These are phyloP conservation scores for Leptopilina boulardi DNA, from an alignment of 1,140 invertebrate genomes.

Conservation along the genomic window DNA sequence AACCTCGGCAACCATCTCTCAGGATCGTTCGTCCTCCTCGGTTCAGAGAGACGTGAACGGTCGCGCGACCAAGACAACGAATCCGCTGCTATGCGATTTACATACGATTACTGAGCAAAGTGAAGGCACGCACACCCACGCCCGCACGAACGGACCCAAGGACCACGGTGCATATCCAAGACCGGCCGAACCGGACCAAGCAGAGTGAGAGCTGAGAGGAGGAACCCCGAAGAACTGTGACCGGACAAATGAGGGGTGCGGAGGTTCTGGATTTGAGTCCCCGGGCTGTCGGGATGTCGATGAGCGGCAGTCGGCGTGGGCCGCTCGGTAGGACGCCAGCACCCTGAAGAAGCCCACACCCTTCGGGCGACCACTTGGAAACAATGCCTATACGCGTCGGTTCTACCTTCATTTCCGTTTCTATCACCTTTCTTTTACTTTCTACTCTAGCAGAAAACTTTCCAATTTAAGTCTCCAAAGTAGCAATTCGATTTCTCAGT, in stretches of 20 bases:
- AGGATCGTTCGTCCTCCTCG: slow-evolving; percentile 54
- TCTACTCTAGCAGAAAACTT: background rate
- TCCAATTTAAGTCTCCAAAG: background rate
- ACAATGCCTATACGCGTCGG: slow-evolving; percentile 60
- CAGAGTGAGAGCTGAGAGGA: background rate
- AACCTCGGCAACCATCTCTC: slow-evolving; percentile 65
- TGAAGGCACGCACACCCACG: slow-evolving; percentile 73
- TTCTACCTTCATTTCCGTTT: background rate
- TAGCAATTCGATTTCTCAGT: too few relatives aligned
- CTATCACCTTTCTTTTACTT: slow-evolving; percentile 19
- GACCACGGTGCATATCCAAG: slow-evolving; percentile 1
- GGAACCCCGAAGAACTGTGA: slow-evolving; percentile 20
- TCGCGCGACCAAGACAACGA: slow-evolving; percentile 67
- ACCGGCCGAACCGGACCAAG: slow-evolving; percentile 16
- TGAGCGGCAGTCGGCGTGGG: slow-evolving; percentile 72
- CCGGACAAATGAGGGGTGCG: slow-evolving; percentile 40
- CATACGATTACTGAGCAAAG: slow-evolving; percentile 74
- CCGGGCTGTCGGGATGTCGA: slow-evolving; percentile 69
- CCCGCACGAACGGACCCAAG: slow-evolving; percentile 56
- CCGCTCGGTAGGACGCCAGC: slow-evolving; percentile 72
- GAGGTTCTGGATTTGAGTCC: slow-evolving; percentile 62
- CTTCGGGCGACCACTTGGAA: slow-evolving; percentile 67
- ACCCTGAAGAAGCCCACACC: slow-evolving; percentile 74
- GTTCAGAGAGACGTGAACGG: slow-evolving; percentile 44
- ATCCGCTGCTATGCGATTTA: slow-evolving; percentile 72